phyloP scores from a whole-genome alignment of 2,797 vertebrate species.

The Lepus oiostolus region DNA sequence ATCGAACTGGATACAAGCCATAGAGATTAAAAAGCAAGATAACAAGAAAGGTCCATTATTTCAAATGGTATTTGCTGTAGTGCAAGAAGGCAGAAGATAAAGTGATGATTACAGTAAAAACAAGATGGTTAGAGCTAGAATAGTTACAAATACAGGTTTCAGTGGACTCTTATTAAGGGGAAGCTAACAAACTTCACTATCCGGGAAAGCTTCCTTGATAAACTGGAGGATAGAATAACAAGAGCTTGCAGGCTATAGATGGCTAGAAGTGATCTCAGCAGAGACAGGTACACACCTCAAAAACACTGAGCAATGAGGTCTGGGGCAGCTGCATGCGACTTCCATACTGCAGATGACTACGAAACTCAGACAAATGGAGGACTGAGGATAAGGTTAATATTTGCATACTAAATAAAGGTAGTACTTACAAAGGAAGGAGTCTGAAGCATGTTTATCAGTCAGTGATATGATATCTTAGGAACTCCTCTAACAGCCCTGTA shows the following conservation, averaged over 20 bases:
- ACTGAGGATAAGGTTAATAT: background rate
- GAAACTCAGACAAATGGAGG: background rate
- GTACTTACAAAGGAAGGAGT: background rate
- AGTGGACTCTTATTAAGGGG: background rate
- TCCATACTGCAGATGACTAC: background rate
- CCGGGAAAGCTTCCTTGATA: background rate
- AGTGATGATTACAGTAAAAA: background rate
- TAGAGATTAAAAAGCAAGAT: conserved; percentile 10
- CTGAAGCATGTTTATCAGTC: background rate
- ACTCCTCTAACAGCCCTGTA: background rate
- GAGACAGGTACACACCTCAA: background rate
- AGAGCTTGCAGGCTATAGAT: accelerated
- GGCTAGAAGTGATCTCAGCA: background rate
- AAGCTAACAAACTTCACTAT: background rate
- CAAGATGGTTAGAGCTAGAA: background rate
- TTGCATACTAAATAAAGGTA: background rate
- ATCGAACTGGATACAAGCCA: background rate
- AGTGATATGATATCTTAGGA: background rate
- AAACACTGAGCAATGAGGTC: accelerated
- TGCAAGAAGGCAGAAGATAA: background rate
- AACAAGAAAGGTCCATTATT: background rate
- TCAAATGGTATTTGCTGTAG: background rate
- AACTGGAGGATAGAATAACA: background rate
- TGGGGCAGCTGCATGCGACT: background rate
- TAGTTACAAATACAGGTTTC: background rate